Conservation (phyloP, 2,113 vertebrate species). For the Saccopteryx bilineata region DNA sequence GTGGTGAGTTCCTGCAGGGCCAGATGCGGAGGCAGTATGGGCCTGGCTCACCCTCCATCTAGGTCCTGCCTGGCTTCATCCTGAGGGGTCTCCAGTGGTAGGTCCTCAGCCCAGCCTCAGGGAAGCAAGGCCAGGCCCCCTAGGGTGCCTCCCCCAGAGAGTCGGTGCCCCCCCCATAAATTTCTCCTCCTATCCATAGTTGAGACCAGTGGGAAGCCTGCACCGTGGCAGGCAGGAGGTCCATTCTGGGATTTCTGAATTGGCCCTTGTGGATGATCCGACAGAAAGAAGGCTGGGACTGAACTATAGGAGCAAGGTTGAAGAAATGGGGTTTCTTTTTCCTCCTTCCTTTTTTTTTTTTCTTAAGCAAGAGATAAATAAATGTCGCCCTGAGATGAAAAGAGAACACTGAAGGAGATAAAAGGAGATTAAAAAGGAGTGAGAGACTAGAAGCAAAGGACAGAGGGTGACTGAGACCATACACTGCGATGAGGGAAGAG, state of each 20-base stretch:
- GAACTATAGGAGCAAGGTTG: neutral
- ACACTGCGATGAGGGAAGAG: constrained; percentile 82
- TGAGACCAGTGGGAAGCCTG: neutral
- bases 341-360: constrained; percentile 38
- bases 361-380: constrained; percentile 79
- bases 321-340: constrained; percentile 30
- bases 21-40: neutral
- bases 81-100: too few species aligned
- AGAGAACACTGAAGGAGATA: constrained; percentile 80
- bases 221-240: neutral
- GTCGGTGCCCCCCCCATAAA: neutral
- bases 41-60: neutral
- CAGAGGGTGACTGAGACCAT: constrained; percentile 78
- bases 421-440: constrained; percentile 79
- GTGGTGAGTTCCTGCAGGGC: neutral
- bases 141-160: too few species aligned
- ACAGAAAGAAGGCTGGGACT: neutral
- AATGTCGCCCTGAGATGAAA: constrained; percentile 77
- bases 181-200: neutral
- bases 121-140: neutral
- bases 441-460: constrained; percentile 82
- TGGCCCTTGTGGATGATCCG: accelerated
- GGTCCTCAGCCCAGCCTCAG: neutral
- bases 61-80: neutral
- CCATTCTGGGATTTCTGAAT: neutral